Percentiles rank a stretch among this genome's conserved stretches.
Evolutionary conservation across 2,888 invertebrate species (phyloP).

Genomic region (Mactromeris polynyma): DNA sequence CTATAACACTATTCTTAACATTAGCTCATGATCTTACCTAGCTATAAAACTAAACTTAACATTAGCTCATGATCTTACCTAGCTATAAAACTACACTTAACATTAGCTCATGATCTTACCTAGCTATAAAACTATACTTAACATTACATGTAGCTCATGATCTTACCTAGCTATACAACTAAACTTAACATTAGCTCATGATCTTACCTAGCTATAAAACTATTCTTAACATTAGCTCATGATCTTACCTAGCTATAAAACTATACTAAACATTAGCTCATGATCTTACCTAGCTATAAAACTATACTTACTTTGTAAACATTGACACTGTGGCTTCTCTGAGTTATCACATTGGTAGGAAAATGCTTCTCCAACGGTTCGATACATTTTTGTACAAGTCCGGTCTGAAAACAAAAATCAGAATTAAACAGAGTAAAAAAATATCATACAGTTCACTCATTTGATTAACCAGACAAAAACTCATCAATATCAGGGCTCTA

Average conservation of each 20-base stretch:
- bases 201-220: background rate
- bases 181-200: background rate
- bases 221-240: background rate
- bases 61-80: too few species aligned
- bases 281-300: too few species aligned
- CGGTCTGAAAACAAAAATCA: constrained; percentile 10
- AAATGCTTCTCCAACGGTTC: background rate
- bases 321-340: background rate
- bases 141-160: background rate
- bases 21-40: too few species aligned
- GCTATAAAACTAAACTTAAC: too few species aligned
- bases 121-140: too few species aligned
- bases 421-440: background rate
- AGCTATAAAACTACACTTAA: too few species aligned
- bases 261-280: too few species aligned
- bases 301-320: constrained; percentile 26
- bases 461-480: background rate
- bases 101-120: too few species aligned
- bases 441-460: background rate
- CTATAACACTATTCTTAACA: too few species aligned
- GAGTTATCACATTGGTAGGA: constrained; percentile 9
- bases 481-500: background rate
- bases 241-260: background rate
- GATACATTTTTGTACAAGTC: constrained; percentile 26
- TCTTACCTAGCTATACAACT: background rate